Evolutionary conservation across 2,113 vertebrate genomes (phyloP), one percentile per base, ranked within the genome.

Genomic region (Nanorana parkeri): DNA sequence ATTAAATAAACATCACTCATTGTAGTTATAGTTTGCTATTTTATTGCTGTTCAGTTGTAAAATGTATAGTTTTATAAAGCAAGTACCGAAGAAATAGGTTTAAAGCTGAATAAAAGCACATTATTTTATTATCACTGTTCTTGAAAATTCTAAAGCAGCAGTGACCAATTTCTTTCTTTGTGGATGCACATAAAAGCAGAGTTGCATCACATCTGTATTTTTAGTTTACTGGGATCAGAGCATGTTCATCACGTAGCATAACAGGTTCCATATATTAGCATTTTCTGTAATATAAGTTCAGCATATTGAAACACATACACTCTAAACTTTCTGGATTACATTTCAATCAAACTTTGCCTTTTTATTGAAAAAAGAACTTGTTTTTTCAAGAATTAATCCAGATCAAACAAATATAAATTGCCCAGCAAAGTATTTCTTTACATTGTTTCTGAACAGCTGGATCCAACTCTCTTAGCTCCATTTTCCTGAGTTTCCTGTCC

Each of bases 41-140:
- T 67, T 67, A 64, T 65, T 72, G 60, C 51, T 36, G 69, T 56
- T 81, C 29, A 80, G 54, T 58, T 69, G 54, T 80, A 69, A 74
- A 66, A 66, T 23, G 26, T 81, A 28, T 20, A 21, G 74, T 81
- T 23, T 65, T 65, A 74, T 56, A 32, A 74, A 72, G 21, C 21
- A 54, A 56, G 51, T 52, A 63, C n/a, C 69, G 24, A 65, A 74
- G 61, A 36, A 26, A 24, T 77, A 63, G 55, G 61, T 81, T 81
- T 74, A 66, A 29, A 74, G 69, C 61, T 36, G 52, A 58, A 65
- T 55, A 71, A 72, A 20, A 54, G 36, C 52, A 60, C 17, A 58
- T 58, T 69, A 58, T 32, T 52, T 63, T 64, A 64, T 77, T 64
- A 52, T 77, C 60, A 74, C 23, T 36, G 63, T 80, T 80, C 10